phyloP scores from a whole-genome alignment of 1,140 invertebrate species.

The Cheumatopsyche charites region DNA sequence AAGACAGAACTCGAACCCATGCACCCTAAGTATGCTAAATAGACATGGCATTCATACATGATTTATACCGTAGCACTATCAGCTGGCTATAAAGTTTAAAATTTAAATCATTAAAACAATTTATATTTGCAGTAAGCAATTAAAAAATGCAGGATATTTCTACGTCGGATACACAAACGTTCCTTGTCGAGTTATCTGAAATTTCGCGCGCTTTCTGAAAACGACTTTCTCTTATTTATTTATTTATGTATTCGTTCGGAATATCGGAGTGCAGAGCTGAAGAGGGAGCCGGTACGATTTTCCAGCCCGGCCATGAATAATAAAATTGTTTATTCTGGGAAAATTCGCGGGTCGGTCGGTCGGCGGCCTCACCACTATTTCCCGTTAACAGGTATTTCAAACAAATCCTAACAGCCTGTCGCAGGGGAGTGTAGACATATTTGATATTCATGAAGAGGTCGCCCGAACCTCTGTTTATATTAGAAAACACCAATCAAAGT shows the following conservation, averaged over 20 bases:
- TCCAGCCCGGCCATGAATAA: constrained; percentile 33
- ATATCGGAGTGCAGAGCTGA: constrained; percentile 23
- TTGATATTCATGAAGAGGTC: constrained; percentile 40
- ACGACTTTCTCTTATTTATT: constrained; percentile 30
- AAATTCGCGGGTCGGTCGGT: constrained; percentile 28
- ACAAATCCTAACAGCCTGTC: constrained; percentile 36
- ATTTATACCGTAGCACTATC: too few species aligned
- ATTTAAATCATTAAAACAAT: too few species aligned
- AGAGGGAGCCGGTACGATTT: constrained; percentile 29
- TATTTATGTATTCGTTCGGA: constrained; percentile 36
- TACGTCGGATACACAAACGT: too few species aligned
- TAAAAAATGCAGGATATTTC: too few species aligned
- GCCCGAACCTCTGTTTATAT: constrained; percentile 30
- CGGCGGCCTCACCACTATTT: constrained; percentile 3
- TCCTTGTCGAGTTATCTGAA: too few species aligned
- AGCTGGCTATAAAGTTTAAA: too few species aligned
- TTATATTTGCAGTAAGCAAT: too few species aligned
- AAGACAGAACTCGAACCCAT: too few species aligned
- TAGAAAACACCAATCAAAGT: constrained; percentile 39
- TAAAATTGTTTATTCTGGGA: constrained; percentile 39
- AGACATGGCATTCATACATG: too few species aligned
- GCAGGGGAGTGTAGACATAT: constrained; percentile 35
- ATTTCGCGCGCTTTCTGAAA: neutral
- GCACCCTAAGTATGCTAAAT: too few species aligned
- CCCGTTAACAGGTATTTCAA: constrained; percentile 40